Evolutionary conservation across 2,888 invertebrate species (phyloP).

Genomic region (Pollenia labialis): DNA sequence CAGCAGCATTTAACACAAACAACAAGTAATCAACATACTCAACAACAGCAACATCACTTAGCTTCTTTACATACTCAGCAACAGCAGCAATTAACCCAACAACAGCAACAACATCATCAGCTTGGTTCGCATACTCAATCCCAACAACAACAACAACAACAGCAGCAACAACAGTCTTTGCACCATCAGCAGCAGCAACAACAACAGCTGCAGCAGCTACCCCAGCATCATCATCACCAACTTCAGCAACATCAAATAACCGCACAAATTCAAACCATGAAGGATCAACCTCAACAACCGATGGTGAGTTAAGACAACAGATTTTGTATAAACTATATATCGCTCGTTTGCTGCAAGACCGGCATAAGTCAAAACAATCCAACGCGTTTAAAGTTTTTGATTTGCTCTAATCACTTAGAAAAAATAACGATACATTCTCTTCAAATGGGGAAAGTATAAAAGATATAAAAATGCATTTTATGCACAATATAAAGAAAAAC

Average conservation of each 20-base stretch:
- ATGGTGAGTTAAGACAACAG: conserved; percentile 81
- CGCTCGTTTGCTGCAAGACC: too few species aligned
- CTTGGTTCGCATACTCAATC: conserved; percentile 77
- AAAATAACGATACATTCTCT: too few species aligned
- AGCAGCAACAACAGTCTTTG: conserved; percentile 76
- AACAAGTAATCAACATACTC: conserved; percentile 74
- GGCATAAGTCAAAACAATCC: too few species aligned
- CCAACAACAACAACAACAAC: conserved; percentile 76
- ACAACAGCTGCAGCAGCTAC: conserved; percentile 77
- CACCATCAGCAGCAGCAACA: conserved; percentile 77
- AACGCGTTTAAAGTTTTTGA: too few species aligned
- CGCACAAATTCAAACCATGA: conserved; percentile 84
- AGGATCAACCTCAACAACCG: conserved; percentile 84
- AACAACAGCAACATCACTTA: conserved; percentile 77
- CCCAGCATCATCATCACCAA: conserved; percentile 81
- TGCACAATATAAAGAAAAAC: too few species aligned
- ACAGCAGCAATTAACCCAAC: conserved; percentile 76
- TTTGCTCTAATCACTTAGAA: too few species aligned
- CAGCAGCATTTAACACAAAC: conserved; percentile 73
- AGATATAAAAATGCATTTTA: too few species aligned
- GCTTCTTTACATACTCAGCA: conserved; percentile 68
- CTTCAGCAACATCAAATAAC: conserved; percentile 83
- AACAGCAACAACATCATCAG: conserved; percentile 76
- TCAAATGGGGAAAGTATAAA: too few species aligned
- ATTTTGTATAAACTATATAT: too few species aligned